Evolutionary conservation across 2,113 vertebrate species (phyloP).

Genomic region (Struthio camelus): DNA sequence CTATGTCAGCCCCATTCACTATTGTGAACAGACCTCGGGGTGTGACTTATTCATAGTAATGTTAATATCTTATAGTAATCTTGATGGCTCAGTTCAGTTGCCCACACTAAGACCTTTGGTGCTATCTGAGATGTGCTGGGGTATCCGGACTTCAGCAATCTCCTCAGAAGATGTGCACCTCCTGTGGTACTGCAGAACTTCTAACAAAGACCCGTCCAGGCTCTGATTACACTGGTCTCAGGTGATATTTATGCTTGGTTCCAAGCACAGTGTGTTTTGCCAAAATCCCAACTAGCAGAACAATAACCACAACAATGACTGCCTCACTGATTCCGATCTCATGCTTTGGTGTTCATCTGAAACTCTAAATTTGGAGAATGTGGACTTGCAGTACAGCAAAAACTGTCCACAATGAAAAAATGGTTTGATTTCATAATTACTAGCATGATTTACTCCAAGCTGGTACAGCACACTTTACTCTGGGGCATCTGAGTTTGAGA

Average conservation of each 20-base stretch:
- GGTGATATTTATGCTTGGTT: not conserved
- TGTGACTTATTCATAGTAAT: accelerated
- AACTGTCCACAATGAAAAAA: not conserved
- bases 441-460: not conserved
- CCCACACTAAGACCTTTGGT: not conserved
- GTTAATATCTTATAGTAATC: accelerated
- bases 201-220: not conserved
- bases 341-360: not conserved
- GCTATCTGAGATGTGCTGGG: not conserved
- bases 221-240: not conserved
- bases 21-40: not conserved
- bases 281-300: not conserved
- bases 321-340: not conserved
- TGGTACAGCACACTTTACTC: not conserved
- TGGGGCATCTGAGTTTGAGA: not conserved
- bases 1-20: not conserved
- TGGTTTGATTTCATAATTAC: not conserved
- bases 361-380: not conserved
- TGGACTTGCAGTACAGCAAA: not conserved
- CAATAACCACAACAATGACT: not conserved
- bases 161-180: not conserved
- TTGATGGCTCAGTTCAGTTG: not conserved
- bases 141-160: not conserved
- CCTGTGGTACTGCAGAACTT: not conserved
- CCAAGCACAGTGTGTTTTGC: not conserved